These are phyloP conservation scores for Calypte anna DNA, from an alignment of 2,113 vertebrate species.

Conservation along the genomic window DNA sequence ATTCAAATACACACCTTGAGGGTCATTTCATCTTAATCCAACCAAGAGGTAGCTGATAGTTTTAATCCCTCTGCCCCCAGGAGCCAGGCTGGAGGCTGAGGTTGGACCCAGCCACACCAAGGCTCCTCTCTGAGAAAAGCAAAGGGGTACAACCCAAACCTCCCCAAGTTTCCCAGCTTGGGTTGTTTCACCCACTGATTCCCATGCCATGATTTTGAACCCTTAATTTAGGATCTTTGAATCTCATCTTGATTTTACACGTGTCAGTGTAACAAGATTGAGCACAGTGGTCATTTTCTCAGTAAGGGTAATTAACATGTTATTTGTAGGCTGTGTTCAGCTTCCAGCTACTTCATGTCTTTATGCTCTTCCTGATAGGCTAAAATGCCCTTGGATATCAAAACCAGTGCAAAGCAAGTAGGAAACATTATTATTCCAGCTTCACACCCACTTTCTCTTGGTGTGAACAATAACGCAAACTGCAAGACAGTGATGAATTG, in stretches of 20 bases:
- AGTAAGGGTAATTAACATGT: background rate
- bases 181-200: background rate
- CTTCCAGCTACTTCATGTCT: background rate
- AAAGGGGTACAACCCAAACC: too few species aligned
- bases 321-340: background rate
- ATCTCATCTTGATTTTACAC: background rate
- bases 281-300: background rate
- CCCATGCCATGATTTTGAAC: fast-evolving
- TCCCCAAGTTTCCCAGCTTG: too few species aligned
- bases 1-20: too few species aligned
- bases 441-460: slow-evolving; percentile 56
- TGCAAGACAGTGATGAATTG: slow-evolving; percentile 64
- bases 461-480: slow-evolving; percentile 49
- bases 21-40: too few species aligned
- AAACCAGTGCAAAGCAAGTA: slow-evolving; percentile 27
- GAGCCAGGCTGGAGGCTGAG: too few species aligned
- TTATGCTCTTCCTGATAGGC: background rate
- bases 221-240: background rate
- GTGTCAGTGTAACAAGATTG: fast-evolving
- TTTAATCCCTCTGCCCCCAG: too few species aligned
- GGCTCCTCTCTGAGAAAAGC: too few species aligned
- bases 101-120: too few species aligned
- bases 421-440: slow-evolving; percentile 63
- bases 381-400: background rate
- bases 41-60: too few species aligned